Base-by-base conservation (phyloP, 2,797 vertebrate species). In the Sebastolobus alascanus region DNA sequence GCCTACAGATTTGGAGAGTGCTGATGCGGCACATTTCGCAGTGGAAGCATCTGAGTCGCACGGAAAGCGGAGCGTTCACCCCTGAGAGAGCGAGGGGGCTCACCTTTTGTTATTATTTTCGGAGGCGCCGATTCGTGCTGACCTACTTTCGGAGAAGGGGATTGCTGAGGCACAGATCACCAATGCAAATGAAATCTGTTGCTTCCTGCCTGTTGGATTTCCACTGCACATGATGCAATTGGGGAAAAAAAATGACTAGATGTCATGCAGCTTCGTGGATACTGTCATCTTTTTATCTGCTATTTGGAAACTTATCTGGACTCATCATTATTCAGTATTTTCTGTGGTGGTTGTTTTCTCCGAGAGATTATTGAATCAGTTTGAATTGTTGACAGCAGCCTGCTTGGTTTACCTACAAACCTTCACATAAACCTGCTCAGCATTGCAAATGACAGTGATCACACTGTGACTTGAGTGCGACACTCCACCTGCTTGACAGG, bases 101-200 rank as follows among this genome's bases (percentile, higher is more conserved):
- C 92, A 94, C 91, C 90, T 94, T 93, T 92, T 94, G 86, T 92
- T 94, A 93, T 94, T 93, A 93, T 95, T 94, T 95, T 92, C 80
- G 81, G 91, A 90, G 84, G 85, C 87, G 73, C 85, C 81, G 73
- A 87, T 90, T 93, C 75, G 73, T 75, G 73, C 84, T 95, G 93
- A 94, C 94, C 93, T 94, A 95, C 89, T 95, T 95, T 92, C 88
- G 88, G 82, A 90, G 88, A 87, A 75, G 43, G 43, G 81, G 90
- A 87, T 87, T 89, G 87, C 85, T 77, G 87, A 91, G 83, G 84
- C 73, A 13, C 86, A 54, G 87, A 80, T 86, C 84, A 84, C 77
- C 84, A 85, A 86, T 94, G 93, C 88, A 90, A 91, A 91, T 89
- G 71, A 84, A 87, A 92, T 87, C 90, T 93, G 93, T 92, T 92